These are phyloP conservation scores for Cygnus olor DNA, from an alignment of 2,797 vertebrate species.

Conservation along the genomic window DNA sequence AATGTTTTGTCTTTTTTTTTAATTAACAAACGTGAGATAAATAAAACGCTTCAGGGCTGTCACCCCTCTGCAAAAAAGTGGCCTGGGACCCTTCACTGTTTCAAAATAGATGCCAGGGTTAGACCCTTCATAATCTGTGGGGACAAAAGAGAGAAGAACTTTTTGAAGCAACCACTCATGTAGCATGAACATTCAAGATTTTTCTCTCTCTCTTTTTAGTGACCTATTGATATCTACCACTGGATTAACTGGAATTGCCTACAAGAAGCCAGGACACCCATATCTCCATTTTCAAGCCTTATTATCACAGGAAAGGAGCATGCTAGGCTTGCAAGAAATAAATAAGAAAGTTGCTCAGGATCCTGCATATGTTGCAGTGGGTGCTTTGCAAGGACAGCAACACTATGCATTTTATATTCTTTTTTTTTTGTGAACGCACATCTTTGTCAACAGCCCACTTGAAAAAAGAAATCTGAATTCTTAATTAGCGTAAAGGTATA, in stretches of 20 bases:
- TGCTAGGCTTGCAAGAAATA: not conserved
- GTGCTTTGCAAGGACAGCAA: not conserved
- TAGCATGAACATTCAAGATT: not conserved
- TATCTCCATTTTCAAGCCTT: not conserved
- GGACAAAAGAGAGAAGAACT: not conserved
- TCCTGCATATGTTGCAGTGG: not conserved
- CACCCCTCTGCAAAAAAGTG: not conserved
- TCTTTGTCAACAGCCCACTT: not conserved
- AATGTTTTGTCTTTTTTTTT: not conserved
- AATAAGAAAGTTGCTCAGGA: no score
- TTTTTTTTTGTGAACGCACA: not conserved
- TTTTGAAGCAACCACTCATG: not conserved
- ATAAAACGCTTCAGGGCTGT: not conserved
- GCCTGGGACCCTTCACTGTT: not conserved
- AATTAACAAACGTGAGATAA: not conserved
- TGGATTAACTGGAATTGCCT: not conserved
- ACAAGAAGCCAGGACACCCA: not conserved
- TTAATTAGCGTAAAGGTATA: not conserved
- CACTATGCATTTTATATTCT: not conserved
- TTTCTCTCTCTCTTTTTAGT: not conserved
- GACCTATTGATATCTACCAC: not conserved
- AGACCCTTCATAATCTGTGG: not conserved
- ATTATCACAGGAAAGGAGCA: not conserved
- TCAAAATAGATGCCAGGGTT: not conserved
- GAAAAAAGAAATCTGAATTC: not conserved